These are phyloP conservation scores for Perodicticus potto DNA, from an alignment of 2,797 vertebrate species.

Conservation along the genomic window DNA sequence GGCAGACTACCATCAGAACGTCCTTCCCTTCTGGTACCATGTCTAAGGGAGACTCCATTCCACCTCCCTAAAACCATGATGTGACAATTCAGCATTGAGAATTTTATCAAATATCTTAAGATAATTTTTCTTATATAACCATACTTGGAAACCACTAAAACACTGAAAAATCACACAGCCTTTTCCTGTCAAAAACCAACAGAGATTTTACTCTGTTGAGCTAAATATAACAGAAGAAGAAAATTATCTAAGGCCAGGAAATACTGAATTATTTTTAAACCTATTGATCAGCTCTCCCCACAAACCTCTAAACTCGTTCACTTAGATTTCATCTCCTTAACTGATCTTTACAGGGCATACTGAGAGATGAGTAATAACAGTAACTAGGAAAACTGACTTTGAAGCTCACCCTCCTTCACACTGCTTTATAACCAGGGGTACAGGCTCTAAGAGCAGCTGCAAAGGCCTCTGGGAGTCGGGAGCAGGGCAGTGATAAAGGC, in stretches of 20 bases:
- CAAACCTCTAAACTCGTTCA: conserved; percentile 49
- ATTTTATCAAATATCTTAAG: not conserved
- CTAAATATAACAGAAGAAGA: conserved; percentile 24
- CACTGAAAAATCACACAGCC: not conserved
- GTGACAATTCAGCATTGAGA: conserved; percentile 6
- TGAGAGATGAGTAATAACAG: conserved; percentile 28
- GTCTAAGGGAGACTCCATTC: not conserved
- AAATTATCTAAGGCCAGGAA: not conserved
- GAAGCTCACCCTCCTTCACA: not conserved
- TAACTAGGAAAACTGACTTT: conserved; percentile 21
- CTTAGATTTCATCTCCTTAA: conserved; percentile 48
- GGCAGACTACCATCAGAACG: not conserved
- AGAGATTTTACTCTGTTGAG: not conserved
- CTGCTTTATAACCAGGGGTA: not conserved
- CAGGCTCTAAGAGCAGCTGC: not conserved
- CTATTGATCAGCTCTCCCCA: not conserved
- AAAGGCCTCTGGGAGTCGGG: conserved; percentile 19
- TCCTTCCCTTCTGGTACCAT: not conserved
- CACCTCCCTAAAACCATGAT: not conserved
- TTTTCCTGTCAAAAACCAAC: conserved; percentile 31
- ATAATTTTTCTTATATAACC: conserved; percentile 10
- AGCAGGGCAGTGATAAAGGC: not conserved
- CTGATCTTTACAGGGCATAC: not conserved
- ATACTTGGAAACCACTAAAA: not conserved
- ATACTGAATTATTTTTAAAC: conserved; percentile 59